Evolutionary conservation across 2,113 vertebrate genomes (phyloP), one percentile per base, ranked within the genome.

Genomic region (Cottus gobio): DNA sequence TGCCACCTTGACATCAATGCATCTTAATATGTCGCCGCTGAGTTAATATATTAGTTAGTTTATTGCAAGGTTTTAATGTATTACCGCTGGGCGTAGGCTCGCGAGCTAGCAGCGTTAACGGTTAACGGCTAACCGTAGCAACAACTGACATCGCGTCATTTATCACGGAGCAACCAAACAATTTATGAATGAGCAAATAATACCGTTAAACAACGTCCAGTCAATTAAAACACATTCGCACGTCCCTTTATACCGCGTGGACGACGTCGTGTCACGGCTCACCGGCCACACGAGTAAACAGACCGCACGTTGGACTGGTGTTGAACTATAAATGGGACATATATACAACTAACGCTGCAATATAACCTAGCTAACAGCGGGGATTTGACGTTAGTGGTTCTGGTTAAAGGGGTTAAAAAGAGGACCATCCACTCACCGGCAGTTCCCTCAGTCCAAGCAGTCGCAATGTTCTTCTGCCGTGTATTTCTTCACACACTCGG

Each of bases 81-180:
- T n/a, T n/a, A 48, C 52, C 66, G 60, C 46, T 84, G 91, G 91
- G 91, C 89, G 92, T 89, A n/a, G 89, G 77, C 87, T 88, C 8
- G 87, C 74, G 75, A 84, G 84, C 90, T 87, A 90, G 83, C 83
- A 69, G 50, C 69, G 3, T 66, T 24, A 8, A 65, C 18, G 11
- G 89, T 22, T 24, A n/a, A 52, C 7, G 22, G 50, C 86, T 87
- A 87, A 81, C 60, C 30, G n/a, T 77, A 71, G 80, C 87, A 39
- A 26, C 69, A 36, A 15, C 39, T 80, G 56, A 61, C 58, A 80
- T 61, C 46, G 60, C 79, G 36, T 67, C 48, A 80, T 65, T 81
- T 24, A 28, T 18, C 11, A 10, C 18, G 6, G 6, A 50, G 42
- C 46, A 4, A n/a, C 20, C 15, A 1, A 0, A 15, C 5, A 8